Conservation (phyloP, 2,113 vertebrate genomes). For the Gymnarchus niloticus region DNA sequence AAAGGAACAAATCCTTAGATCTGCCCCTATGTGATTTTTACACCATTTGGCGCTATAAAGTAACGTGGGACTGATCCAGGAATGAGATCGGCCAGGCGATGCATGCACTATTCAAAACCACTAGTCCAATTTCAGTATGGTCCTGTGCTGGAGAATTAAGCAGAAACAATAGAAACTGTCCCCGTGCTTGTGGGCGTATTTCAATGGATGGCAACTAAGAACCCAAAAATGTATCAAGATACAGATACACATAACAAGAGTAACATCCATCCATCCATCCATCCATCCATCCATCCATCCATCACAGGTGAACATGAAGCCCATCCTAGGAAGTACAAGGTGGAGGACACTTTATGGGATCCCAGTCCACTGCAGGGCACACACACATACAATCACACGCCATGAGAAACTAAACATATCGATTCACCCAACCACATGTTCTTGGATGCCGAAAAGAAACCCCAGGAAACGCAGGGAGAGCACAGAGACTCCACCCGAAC, state of each 20-base stretch:
- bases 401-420: background rate
- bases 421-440: background rate
- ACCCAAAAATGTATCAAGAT: background rate
- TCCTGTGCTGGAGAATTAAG: background rate
- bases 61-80: background rate
- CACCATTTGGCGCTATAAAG: background rate
- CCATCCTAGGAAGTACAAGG: background rate
- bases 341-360: background rate
- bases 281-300: background rate
- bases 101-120: background rate
- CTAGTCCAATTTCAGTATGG: background rate
- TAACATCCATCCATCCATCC: background rate
- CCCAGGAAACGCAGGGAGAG: too few species aligned
- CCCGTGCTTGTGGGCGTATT: background rate
- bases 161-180: background rate
- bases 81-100: background rate
- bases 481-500: too few species aligned
- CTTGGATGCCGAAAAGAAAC: background rate
- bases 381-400: background rate
- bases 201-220: background rate
- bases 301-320: background rate
- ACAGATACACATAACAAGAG: background rate
- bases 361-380: background rate
- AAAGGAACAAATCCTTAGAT: background rate
- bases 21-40: background rate